These are phyloP conservation scores for Chalcosyrphus nemorum DNA, from an alignment of 2,888 invertebrate species.

Conservation along the genomic window DNA sequence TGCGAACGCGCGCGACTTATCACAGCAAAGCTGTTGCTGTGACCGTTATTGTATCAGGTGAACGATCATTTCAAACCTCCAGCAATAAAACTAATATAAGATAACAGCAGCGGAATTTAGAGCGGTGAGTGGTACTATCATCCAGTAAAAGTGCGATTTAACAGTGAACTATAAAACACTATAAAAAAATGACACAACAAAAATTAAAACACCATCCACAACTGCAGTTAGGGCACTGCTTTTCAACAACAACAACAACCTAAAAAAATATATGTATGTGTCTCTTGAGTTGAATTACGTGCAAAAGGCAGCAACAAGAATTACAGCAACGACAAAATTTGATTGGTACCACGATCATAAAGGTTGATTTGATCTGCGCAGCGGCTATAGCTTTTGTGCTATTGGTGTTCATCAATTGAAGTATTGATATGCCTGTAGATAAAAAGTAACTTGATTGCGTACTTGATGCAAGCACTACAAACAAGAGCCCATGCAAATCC, in stretches of 20 bases:
- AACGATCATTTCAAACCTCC: conserved; percentile 13
- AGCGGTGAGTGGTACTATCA: conserved; percentile 19
- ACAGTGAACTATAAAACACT: background rate
- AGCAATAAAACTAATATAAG: conserved; percentile 52
- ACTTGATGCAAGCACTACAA: background rate
- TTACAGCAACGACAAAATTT: background rate
- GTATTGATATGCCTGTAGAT: background rate
- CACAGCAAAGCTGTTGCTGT: conserved; percentile 24
- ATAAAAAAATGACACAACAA: background rate
- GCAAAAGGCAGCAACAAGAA: background rate
- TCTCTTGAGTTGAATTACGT: background rate
- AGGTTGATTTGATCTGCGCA: conserved; percentile 29
- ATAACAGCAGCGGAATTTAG: conserved; percentile 28
- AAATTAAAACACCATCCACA: conserved; percentile 4
- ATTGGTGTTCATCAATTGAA: background rate
- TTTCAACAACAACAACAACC: background rate
- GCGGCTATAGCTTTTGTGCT: background rate
- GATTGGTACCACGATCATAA: conserved; percentile 18
- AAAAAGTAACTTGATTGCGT: background rate
- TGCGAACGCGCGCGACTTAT: conserved; percentile 2
- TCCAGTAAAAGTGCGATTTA: conserved; percentile 16
- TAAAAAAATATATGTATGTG: background rate
- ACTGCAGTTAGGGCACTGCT: background rate
- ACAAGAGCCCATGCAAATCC: background rate
- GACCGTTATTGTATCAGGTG: conserved; percentile 36